Base-by-base conservation (phyloP, 2,888 invertebrate species). In the Bursaphelenchus okinawaensis region DNA sequence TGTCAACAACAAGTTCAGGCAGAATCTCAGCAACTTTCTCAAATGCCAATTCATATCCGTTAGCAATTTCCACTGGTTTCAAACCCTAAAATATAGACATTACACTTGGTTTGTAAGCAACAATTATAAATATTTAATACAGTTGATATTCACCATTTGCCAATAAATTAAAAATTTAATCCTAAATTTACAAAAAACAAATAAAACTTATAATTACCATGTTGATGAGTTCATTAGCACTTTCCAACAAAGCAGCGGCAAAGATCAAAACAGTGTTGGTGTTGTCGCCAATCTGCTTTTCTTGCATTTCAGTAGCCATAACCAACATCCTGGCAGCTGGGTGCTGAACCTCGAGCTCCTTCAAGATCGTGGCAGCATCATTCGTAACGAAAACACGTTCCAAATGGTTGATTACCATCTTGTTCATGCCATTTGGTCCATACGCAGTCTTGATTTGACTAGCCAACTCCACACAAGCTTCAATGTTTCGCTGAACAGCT, bases 391-490 rank as follows among this genome's bases (percentile, higher is more conserved):
- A 98, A 76, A 96, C 89, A 83, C 98, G 98, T 82, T 95, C 95
- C 74, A 99, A 88, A 83, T 98, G 95, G 85, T 98, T 99, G 67
- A 99, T 96, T 23, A 99, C 90, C 91, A 99, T 95, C 87, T 99
- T 99, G 85, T 98, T 98, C 81, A 87, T 85, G 62, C 96, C 98
- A 86, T 93, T 93, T 8, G 98, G 98, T 0, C 98, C 98, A 84
- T 93, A 98, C 0, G 95, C 92, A 23, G 95, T 91, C 71, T 91
- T 89, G 24, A 96, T 90, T 69, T 93, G 93, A 79, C 91, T 90
- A 1, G 94, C 89, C 80, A 98, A 91, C 83, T 95, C 91, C 84
- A 92, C 92, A 85, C 96, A 96, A 22, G 96, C 95, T 76, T 87
- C 89, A 75, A 99, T 95, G 83, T 96, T 98, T 66, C 95, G 88